phyloP scores from a whole-genome alignment of 2,797 vertebrate species.

The Paguma larvata region DNA sequence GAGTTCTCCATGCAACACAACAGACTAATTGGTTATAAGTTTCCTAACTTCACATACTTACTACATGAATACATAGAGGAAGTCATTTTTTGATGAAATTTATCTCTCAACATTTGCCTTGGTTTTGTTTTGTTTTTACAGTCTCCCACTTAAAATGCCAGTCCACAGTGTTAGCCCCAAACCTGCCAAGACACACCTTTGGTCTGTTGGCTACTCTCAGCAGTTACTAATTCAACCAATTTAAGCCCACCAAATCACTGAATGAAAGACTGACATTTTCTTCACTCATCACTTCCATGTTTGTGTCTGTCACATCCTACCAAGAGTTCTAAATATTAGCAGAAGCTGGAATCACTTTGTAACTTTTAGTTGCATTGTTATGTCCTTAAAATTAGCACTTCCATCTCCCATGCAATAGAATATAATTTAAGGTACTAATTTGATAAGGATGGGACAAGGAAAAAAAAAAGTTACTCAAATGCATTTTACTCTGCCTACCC shows the following conservation, averaged over 20 bases:
- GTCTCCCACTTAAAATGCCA: neutral
- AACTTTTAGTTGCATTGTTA: slow-evolving; percentile 30
- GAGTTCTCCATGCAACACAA: neutral
- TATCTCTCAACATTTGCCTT: neutral
- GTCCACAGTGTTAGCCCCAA: neutral
- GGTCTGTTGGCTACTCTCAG: neutral
- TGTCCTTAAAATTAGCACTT: slow-evolving; percentile 64
- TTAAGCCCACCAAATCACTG: neutral
- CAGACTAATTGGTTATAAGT: neutral
- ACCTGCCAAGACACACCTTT: neutral
- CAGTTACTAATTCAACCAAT: neutral
- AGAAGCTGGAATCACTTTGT: neutral
- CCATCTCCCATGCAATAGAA: neutral
- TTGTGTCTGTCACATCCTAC: neutral
- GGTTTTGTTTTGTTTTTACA: neutral
- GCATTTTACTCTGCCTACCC: slow-evolving; percentile 43
- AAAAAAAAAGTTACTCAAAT: neutral
- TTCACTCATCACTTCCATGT: neutral
- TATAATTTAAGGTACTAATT: slow-evolving; percentile 52
- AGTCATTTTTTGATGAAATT: neutral
- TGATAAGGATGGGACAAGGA: neutral
- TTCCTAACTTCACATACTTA: neutral
- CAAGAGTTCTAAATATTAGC: slow-evolving; percentile 56
- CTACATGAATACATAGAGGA: neutral
- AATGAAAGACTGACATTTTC: neutral